These are phyloP conservation scores for Dryas iulia DNA, from an alignment of 1,140 invertebrate species.

Conservation along the genomic window DNA sequence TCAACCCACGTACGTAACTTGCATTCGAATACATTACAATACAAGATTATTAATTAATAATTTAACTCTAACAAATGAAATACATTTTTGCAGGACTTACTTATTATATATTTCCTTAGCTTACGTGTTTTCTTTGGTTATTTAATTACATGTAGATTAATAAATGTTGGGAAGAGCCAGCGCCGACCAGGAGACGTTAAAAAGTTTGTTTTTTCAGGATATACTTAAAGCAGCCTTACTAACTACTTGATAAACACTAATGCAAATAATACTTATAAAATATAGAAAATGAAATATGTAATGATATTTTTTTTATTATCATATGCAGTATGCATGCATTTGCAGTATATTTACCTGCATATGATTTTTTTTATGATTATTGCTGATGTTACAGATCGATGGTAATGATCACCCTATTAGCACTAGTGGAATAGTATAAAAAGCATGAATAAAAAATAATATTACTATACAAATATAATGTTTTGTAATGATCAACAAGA, in stretches of 20 bases:
- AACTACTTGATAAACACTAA: neutral
- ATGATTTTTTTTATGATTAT: neutral
- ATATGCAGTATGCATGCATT: neutral
- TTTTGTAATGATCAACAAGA: neutral
- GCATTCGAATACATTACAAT: constrained; percentile 44
- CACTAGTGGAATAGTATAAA: neutral
- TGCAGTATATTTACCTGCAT: no score
- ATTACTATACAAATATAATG: neutral
- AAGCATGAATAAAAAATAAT: neutral
- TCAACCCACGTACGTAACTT: constrained; percentile 53
- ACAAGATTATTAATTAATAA: constrained; percentile 43
- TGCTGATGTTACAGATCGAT: neutral
- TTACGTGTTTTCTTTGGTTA: constrained; percentile 71
- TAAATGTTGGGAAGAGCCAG: constrained; percentile 41
- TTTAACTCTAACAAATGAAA: constrained; percentile 74
- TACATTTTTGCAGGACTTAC: constrained; percentile 66
- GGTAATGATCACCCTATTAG: neutral
- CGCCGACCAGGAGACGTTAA: constrained; percentile 41
- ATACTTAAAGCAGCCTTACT: neutral
- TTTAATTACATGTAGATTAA: constrained; percentile 28
- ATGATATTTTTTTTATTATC: neutral
- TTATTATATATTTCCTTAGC: constrained; percentile 61
- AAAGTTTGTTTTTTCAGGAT: neutral
- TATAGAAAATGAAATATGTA: neutral
- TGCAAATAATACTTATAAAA: neutral